Evolutionary conservation across 2,888 invertebrate species (phyloP).

Genomic region (Junonia oenone): DNA sequence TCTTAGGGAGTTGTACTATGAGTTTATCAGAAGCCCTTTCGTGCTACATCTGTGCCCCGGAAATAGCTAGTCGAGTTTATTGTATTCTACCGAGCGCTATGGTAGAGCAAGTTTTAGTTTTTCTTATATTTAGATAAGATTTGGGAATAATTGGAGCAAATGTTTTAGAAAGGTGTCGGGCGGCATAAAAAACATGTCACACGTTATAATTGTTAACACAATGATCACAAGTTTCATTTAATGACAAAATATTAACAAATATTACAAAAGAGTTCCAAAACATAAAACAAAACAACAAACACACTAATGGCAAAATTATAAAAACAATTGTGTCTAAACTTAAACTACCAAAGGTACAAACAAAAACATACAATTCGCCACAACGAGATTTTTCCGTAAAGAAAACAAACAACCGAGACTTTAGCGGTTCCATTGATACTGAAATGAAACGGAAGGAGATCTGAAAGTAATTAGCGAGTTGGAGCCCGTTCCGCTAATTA

Average conservation of each 20-base stretch:
- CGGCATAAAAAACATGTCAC: no score
- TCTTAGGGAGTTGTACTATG: conserved; percentile 20
- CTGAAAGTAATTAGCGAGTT: conserved; percentile 9
- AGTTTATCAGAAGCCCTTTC: conserved; percentile 11
- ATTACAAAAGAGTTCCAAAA: no score
- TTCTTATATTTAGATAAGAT: no score
- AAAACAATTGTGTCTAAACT: no score
- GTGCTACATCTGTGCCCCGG: not conserved
- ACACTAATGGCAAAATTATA: no score
- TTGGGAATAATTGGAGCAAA: not conserved
- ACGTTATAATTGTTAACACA: no score
- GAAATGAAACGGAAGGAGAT: conserved; percentile 5
- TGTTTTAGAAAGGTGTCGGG: not conserved
- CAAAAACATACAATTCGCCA: not conserved
- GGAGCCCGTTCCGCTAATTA: conserved; percentile 1
- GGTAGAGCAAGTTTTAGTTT: no score
- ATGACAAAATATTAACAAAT: no score
- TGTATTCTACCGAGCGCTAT: not conserved
- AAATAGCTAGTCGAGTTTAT: not conserved
- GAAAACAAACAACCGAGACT: not conserved
- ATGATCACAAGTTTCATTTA: no score
- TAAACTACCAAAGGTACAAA: no score
- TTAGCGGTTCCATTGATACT: not conserved
- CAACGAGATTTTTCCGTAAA: not conserved
- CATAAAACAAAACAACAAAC: no score